Evolutionary conservation across 2,888 invertebrate species (phyloP).

Genomic region (Scrobipalpa costella): DNA sequence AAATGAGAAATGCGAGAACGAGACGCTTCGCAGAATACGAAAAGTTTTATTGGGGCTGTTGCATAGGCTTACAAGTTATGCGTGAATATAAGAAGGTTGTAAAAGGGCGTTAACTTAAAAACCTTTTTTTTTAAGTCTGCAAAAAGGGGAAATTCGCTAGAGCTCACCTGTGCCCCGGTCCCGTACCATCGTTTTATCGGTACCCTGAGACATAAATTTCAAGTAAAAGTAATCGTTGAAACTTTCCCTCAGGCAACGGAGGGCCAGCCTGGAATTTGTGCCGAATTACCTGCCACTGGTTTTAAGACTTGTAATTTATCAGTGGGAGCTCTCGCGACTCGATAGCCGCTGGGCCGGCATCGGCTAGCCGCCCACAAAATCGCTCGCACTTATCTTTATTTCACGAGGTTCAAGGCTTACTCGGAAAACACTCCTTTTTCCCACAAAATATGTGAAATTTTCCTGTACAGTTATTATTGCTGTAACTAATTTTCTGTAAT

Average conservation of each 20-base stretch:
- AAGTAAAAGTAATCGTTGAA: constrained; percentile 77
- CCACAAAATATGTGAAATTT: no score
- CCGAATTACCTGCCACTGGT: constrained; percentile 83
- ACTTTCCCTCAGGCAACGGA: constrained; percentile 63
- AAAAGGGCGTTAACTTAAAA: constrained; percentile 40
- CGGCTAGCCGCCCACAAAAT: constrained; percentile 62
- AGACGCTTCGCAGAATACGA: constrained; percentile 27
- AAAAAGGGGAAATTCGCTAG: constrained; percentile 48
- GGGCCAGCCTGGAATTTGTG: constrained; percentile 69
- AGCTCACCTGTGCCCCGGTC: constrained; percentile 69
- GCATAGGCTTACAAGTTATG: constrained; percentile 40
- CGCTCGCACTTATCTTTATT: constrained; percentile 38
- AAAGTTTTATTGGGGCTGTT: constrained; percentile 31
- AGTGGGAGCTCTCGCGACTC: constrained; percentile 63
- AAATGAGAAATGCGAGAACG: constrained; percentile 21
- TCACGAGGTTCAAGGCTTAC: constrained; percentile 12
- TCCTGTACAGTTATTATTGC: neutral
- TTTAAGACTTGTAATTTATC: constrained; percentile 84
- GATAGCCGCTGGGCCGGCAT: constrained; percentile 54
- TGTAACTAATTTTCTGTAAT: neutral
- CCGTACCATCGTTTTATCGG: constrained; percentile 65
- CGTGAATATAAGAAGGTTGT: constrained; percentile 44
- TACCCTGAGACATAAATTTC: constrained; percentile 73
- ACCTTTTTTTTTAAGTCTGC: constrained; percentile 44
- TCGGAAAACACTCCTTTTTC: neutral